These are phyloP conservation scores for Istiophorus platypterus DNA, from an alignment of 2,113 vertebrate species.

Conservation along the genomic window DNA sequence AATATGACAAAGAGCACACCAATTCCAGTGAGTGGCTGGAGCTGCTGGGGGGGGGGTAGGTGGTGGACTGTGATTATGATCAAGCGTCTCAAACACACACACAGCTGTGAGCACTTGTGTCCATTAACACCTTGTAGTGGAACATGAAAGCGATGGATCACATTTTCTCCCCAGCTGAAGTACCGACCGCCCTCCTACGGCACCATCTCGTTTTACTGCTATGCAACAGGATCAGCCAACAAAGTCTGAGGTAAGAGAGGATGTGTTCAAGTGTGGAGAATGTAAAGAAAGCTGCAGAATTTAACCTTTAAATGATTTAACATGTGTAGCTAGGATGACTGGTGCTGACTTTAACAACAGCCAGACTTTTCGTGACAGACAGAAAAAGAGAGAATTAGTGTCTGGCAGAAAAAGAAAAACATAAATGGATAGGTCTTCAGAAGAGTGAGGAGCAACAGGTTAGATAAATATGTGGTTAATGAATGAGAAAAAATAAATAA, in stretches of 20 bases:
- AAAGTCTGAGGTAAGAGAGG: constrained; percentile 55
- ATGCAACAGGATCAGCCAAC: constrained; percentile 70
- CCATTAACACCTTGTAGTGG: constrained; percentile 80
- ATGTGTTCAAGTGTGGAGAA: constrained; percentile 69
- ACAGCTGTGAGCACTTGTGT: constrained; percentile 83
- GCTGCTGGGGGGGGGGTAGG: not conserved
- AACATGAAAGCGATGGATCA: constrained; percentile 77
- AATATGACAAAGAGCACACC: constrained; percentile 67
- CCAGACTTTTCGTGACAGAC: constrained; percentile 35
- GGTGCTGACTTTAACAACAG: constrained; percentile 48
- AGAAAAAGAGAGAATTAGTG: constrained; percentile 18
- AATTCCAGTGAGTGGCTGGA: constrained; percentile 13
- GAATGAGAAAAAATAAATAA: constrained; percentile 11
- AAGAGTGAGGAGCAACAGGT: constrained; percentile 1
- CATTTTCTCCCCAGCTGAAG: constrained; percentile 61
- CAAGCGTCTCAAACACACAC: constrained; percentile 75
- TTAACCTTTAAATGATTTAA: constrained; percentile 60
- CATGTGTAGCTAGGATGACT: constrained; percentile 59
- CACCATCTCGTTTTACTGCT: constrained; percentile 68
- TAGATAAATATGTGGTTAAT: not conserved
- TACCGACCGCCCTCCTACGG: constrained; percentile 29
- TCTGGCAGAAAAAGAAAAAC: constrained; percentile 1
- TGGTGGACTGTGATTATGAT: constrained; percentile 63
- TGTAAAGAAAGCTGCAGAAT: constrained; percentile 59
- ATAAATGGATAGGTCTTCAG: constrained; percentile 20